Percentiles rank a stretch among this genome's conserved stretches.
Conservation (phyloP, 2,113 vertebrate genomes). For the Leptobrachium ailaonicum region DNA sequence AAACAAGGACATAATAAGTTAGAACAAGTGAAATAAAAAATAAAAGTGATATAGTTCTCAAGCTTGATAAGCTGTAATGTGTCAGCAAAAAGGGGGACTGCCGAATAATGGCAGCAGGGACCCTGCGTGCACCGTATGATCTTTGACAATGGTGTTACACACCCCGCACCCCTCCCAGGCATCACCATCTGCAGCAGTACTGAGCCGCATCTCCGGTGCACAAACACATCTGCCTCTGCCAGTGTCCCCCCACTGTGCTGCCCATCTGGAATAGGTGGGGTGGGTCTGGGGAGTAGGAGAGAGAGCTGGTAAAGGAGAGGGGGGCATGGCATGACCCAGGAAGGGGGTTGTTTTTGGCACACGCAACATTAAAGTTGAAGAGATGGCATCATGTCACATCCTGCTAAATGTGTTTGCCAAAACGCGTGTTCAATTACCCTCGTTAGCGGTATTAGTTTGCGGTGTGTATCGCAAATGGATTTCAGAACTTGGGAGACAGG, state of each 20-base stretch:
- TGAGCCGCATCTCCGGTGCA: slow-evolving; percentile 69
- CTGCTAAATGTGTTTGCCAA: slow-evolving; percentile 58
- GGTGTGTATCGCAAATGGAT: slow-evolving; percentile 51
- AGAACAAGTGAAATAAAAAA: too few relatives aligned
- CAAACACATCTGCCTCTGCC: slow-evolving; percentile 79
- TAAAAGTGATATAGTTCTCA: too few relatives aligned
- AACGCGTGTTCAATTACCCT: slow-evolving; percentile 58
- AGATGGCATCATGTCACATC: slow-evolving; percentile 52
- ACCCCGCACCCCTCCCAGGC: slow-evolving; percentile 66
- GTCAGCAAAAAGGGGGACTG: background rate
- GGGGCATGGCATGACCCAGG: slow-evolving; percentile 50
- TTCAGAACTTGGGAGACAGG: slow-evolving; percentile 48
- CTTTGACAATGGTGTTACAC: slow-evolving; percentile 68
- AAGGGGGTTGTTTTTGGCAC: slow-evolving; percentile 57
- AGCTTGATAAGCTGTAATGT: too few relatives aligned
- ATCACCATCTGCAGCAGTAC: slow-evolving; percentile 71
- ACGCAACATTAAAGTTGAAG: slow-evolving; percentile 50
- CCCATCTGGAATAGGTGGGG: slow-evolving; percentile 80
- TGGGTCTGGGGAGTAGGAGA: slow-evolving; percentile 53
- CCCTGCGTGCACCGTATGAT: slow-evolving; percentile 4
- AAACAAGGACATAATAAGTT: too few relatives aligned
- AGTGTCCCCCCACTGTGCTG: slow-evolving; percentile 73
- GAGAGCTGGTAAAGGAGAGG: slow-evolving; percentile 19
- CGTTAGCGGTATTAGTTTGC: slow-evolving; percentile 54
- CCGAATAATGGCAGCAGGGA: slow-evolving; percentile 18